Evolutionary conservation across 2,113 vertebrate species (phyloP).

Genomic region (Zosterops borbonicus): DNA sequence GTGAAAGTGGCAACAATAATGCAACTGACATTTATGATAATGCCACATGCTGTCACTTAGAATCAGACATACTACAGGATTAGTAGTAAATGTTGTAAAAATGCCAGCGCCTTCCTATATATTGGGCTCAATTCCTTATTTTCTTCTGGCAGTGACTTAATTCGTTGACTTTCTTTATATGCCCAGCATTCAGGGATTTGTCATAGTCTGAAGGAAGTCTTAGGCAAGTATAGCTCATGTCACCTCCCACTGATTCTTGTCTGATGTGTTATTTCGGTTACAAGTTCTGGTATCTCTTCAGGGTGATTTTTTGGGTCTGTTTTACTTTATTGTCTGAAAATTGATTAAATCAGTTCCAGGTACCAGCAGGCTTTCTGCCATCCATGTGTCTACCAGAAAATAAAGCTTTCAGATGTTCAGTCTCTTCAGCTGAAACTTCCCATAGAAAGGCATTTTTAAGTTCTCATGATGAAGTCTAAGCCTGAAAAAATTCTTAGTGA

Average conservation of each 20-base stretch:
- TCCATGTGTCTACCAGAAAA: constrained; percentile 33
- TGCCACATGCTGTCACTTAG: constrained; percentile 37
- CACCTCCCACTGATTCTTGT: not conserved
- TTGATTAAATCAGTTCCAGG: constrained; percentile 55
- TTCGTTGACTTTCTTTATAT: not conserved
- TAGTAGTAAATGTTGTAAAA: constrained; percentile 43
- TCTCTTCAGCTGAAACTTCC: constrained; percentile 2
- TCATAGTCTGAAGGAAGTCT: not conserved
- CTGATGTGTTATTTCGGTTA: constrained; percentile 52
- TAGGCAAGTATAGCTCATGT: not conserved
- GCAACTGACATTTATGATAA: constrained; percentile 45
- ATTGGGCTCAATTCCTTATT: not conserved
- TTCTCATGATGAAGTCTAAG: not conserved
- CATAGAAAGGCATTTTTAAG: constrained; percentile 15
- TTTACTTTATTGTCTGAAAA: constrained; percentile 57
- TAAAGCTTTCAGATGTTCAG: not conserved
- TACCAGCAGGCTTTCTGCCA: constrained; percentile 57
- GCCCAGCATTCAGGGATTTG: not conserved
- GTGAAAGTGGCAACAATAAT: constrained; percentile 31
- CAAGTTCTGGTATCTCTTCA: constrained; percentile 48
- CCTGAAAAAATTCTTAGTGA: not conserved
- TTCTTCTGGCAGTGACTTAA: not conserved
- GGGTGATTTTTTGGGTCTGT: not conserved
- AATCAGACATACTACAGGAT: constrained; percentile 11
- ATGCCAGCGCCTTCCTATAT: not conserved